Conservation (phyloP, 2,888 invertebrate genomes). For the Tuta absoluta region DNA sequence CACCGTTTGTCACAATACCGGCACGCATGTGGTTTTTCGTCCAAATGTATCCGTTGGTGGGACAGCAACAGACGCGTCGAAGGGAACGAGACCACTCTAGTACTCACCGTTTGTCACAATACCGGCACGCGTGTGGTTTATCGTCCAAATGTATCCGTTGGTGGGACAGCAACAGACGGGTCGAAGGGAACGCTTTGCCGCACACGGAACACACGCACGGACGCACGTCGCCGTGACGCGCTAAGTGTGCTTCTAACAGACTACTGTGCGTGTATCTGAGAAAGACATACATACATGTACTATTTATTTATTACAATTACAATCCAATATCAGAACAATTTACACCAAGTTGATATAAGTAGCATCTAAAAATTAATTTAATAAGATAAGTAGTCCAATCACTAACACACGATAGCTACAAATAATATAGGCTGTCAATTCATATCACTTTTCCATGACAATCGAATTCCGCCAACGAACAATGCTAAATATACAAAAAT, state of each 20-base stretch:
- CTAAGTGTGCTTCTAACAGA: conserved; percentile 59
- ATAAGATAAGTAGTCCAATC: too few species aligned
- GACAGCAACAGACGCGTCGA: conserved; percentile 41
- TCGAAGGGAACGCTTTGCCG: conserved; percentile 65
- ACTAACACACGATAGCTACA: too few species aligned
- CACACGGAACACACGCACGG: conserved; percentile 66
- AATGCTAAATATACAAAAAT: too few species aligned
- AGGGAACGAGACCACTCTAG: neutral
- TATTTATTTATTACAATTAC: too few species aligned
- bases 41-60: conserved; percentile 54
- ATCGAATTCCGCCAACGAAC: too few species aligned
- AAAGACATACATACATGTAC: too few species aligned
- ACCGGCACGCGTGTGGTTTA: conserved; percentile 77
- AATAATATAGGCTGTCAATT: too few species aligned
- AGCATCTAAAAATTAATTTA: too few species aligned
- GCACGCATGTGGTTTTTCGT: conserved; percentile 78
- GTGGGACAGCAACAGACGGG: conserved; percentile 42
- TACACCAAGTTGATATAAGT: too few species aligned
- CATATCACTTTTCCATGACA: too few species aligned
- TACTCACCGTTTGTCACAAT: conserved; percentile 76
- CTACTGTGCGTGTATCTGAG: conserved; percentile 57
- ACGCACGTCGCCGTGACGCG: conserved; percentile 61
- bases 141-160: conserved; percentile 73
- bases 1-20: conserved; percentile 78
- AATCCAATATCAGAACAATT: neutral